phyloP scores from a whole-genome alignment of 2,113 vertebrate genomes.

The Anoura caudifer region DNA sequence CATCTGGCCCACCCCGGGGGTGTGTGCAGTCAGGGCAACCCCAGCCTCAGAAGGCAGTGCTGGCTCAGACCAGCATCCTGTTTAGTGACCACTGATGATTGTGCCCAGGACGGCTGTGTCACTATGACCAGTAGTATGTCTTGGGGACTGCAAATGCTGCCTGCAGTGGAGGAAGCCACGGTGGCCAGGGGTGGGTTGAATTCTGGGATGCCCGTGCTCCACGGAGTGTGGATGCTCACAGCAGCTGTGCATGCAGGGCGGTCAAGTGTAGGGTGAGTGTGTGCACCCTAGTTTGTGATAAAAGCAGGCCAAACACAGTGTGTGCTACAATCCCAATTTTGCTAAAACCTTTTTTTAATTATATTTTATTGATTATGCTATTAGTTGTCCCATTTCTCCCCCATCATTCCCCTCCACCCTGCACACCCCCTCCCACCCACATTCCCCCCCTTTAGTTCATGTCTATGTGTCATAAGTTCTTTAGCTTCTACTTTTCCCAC shows the following conservation, averaged over 20 bases:
- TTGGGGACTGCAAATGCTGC: background rate
- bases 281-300: background rate
- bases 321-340: background rate
- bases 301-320: background rate
- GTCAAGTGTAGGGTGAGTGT: background rate
- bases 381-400: too few relatives aligned
- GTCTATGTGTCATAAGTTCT: too few relatives aligned
- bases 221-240: accelerated
- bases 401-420: too few relatives aligned
- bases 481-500: too few relatives aligned
- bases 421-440: too few relatives aligned
- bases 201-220: too few relatives aligned
- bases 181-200: too few relatives aligned
- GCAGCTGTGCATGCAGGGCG: background rate
- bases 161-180: background rate
- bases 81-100: background rate
- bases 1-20: background rate
- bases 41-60: background rate
- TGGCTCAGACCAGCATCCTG: background rate
- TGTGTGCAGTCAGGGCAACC: background rate
- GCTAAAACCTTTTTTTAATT: background rate
- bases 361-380: too few relatives aligned
- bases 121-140: background rate
- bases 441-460: too few relatives aligned
- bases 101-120: background rate